Evolutionary conservation across 2,888 invertebrate species (phyloP), one percentile per base, ranked within the genome.

Genomic region (Pammene aurita): DNA sequence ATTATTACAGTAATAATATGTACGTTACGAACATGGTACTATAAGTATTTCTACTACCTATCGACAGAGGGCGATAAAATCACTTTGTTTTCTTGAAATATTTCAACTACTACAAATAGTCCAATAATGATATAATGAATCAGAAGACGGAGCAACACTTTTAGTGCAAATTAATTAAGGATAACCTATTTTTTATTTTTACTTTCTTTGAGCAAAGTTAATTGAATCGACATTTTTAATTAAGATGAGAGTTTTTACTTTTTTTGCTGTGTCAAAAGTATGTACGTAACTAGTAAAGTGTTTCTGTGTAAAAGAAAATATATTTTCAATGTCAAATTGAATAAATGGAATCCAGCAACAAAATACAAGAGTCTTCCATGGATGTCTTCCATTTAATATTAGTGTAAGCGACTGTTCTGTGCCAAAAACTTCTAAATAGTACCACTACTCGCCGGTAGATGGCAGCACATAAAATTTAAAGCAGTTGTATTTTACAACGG

Each of bases 291-390:
- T 68, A 61, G 48, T 35, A 55, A n/a, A n/a, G 13, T 54, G 54
- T 54, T n/a, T 58, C 38, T 62, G 44, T 64, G 46, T 63, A 41
- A 54, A 54, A 48, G 78, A 73, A 82, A 84, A 84, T 85, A 81
- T 88, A 90, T 88, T 91, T 88, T 88, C 90, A 89, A 80, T 89
- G 90, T 91, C 90, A 89, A 84, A 76, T 46, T 18, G 18, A 26
- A 61, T 68, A 46, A 65, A 69, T 56, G 57, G 38, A 35, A 44
- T n/a, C 7, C 35, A 16, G 18, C 57, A 61, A 65, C 67, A 68
- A 64, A 63, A 52, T 54, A 64, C 57, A 42, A 66, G 35, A 5
- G 61, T 62, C 61, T 62, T 62, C 61, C 61, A 2, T 50, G 16
- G n/a, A 62, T 26, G 62, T 67, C 68, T 68, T 68, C 62, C 67